Base-by-base conservation (phyloP, 2,888 invertebrate species). In the Saturnia japonica region DNA sequence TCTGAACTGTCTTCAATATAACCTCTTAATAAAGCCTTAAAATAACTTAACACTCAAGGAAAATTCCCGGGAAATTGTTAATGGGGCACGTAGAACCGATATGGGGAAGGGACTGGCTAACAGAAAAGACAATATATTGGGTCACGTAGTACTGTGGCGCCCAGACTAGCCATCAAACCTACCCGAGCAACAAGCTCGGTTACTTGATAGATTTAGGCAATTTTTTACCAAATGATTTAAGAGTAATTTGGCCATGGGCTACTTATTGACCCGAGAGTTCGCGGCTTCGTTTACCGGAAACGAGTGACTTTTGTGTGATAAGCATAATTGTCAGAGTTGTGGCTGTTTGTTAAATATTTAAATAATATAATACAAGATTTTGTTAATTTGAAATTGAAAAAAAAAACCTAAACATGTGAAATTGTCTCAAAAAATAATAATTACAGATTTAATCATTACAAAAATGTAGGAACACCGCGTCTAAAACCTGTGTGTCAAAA, bases 111-210 rank as follows among this genome's bases (percentile, higher is more conserved):
- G 73, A 51, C 40, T 67, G 74, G 70, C 12, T 74, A 74, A 76
- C 75, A 76, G 76, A 76, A 75, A 75, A 77, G 76, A 75, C 47
- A 73, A 77, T 75, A 77, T 78, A 77, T 78, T 76, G 76, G 75
- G 73, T 67, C 78, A 77, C 78, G 78, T 77, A 74, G 25, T 66
- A 51, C 67, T 28, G 51, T 64, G 66, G 25, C 16, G 42, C 11
- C 54, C 14, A 47, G 8, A 40, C 64, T 11, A 7, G n/a, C 1
- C 40, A 40, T 19, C 7, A 40, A 14, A 62, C 9, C 19, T 64
- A 64, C 40, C 34, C 6, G n/a, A 12, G 42, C 57, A 54, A 54
- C 70, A 54, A 70, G 73, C 74, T 67, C 62, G 40, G 66, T 64
- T 62, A 67, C 47, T 74, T 77, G 78, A 78, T 78, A 76, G 75